Percentiles rank a stretch among this genome's conserved stretches.
Conservation (phyloP, 1,140 invertebrate genomes). For the Drosophila tsacasi region DNA sequence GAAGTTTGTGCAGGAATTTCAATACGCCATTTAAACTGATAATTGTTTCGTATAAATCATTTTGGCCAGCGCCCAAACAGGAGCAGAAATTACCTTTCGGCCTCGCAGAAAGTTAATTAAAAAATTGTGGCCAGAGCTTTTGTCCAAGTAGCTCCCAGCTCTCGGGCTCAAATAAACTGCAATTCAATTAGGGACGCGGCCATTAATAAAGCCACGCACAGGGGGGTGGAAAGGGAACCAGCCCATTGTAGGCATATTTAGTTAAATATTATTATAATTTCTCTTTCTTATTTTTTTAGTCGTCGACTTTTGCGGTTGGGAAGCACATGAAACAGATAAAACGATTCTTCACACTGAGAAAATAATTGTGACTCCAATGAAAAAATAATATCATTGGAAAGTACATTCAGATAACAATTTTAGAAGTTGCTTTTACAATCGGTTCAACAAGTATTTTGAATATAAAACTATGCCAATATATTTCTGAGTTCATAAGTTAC, state of each 20-base stretch:
- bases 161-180: conserved; percentile 72
- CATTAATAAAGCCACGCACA: conserved; percentile 71
- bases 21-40: conserved; percentile 83
- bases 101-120: conserved; percentile 75
- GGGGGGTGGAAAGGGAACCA: not conserved
- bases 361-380: not conserved
- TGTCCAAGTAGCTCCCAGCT: conserved; percentile 67
- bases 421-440: too few species aligned
- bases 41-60: conserved; percentile 81
- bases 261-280: conserved; percentile 83
- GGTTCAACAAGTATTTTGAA: too few species aligned
- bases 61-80: conserved; percentile 29
- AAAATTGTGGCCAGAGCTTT: conserved; percentile 79
- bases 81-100: conserved; percentile 59
- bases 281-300: conserved; percentile 28
- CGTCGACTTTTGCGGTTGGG: conserved; percentile 46
- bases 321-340: conserved; percentile 56
- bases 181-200: conserved; percentile 77
- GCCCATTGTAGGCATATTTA: conserved; percentile 64
- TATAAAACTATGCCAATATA: too few species aligned
- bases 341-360: conserved; percentile 28
- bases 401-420: too few species aligned
- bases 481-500: too few species aligned
- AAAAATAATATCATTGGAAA: not conserved
- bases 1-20: conserved; percentile 70